Evolutionary conservation across 1,140 invertebrate genomes (phyloP).

Genomic region (Ceratitis capitata): DNA sequence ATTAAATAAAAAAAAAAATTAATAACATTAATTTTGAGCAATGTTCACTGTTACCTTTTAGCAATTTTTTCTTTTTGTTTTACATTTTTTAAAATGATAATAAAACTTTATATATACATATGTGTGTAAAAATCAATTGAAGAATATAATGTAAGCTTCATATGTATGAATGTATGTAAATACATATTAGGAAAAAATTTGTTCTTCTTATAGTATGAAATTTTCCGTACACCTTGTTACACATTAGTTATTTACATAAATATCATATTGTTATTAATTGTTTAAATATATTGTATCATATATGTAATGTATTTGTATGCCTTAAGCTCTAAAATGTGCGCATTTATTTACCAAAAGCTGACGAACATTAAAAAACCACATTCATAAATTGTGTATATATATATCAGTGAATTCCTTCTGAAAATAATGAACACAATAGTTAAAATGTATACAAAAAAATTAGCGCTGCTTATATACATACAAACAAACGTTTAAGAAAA

Average conservation of each 20-base stretch:
- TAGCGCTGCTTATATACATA: too few species aligned
- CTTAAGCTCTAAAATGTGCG: background rate
- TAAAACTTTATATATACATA: background rate
- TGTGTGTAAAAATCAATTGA: background rate
- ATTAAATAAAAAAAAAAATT: too few species aligned
- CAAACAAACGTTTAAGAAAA: background rate
- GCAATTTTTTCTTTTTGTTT: background rate
- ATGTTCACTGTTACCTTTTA: constrained; percentile 11
- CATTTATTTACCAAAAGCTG: background rate
- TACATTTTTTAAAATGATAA: background rate
- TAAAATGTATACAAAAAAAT: background rate
- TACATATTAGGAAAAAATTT: background rate
- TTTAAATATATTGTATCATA: too few species aligned
- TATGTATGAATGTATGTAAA: background rate
- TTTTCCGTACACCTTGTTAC: background rate
- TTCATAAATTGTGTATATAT: constrained; percentile 9
- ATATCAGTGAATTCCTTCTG: too few species aligned
- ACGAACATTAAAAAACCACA: constrained; percentile 12
- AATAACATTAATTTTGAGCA: too few species aligned
- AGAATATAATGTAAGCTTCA: background rate
- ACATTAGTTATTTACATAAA: background rate
- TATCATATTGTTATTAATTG: background rate
- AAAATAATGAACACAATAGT: constrained; percentile 26
- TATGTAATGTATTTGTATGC: background rate
- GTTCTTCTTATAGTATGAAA: background rate